These are phyloP conservation scores for Nomada flava DNA, from an alignment of 2,888 invertebrate species.

Conservation along the genomic window DNA sequence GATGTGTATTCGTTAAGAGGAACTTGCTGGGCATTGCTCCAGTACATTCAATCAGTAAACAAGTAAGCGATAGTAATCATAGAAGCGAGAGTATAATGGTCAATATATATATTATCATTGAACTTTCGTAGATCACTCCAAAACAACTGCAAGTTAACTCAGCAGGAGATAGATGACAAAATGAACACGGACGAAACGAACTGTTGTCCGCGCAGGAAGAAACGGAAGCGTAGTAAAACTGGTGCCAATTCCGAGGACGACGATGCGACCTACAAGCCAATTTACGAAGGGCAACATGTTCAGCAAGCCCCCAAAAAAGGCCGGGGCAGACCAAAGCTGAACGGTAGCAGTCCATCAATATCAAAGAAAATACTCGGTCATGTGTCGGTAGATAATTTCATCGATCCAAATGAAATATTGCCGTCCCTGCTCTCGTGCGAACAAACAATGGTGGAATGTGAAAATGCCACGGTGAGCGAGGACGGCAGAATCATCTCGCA, in stretches of 20 bases:
- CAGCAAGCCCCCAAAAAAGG: slow-evolving; percentile 40
- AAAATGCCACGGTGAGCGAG: slow-evolving; percentile 62
- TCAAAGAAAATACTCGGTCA: background rate
- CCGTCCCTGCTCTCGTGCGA: slow-evolving; percentile 72
- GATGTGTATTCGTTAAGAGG: slow-evolving; percentile 89
- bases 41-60: slow-evolving; percentile 85
- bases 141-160: slow-evolving; percentile 69
- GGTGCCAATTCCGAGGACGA: slow-evolving; percentile 78
- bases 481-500: slow-evolving; percentile 18
- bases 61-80: slow-evolving; percentile 68
- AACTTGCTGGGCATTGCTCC: slow-evolving; percentile 89
- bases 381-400: slow-evolving; percentile 11
- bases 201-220: slow-evolving; percentile 79
- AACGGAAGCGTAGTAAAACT: slow-evolving; percentile 75
- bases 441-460: slow-evolving; percentile 78
- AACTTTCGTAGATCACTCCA: slow-evolving; percentile 73
- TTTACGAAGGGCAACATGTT: background rate
- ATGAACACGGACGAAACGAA: slow-evolving; percentile 80
- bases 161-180: slow-evolving; percentile 75
- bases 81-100: background rate
- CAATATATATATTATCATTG: too few relatives aligned
- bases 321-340: slow-evolving; percentile 15
- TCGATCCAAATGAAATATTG: slow-evolving; percentile 17
- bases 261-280: slow-evolving; percentile 71
- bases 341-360: background rate